Conservation (phyloP, 2,888 invertebrate genomes). For the Sericinus montela region DNA sequence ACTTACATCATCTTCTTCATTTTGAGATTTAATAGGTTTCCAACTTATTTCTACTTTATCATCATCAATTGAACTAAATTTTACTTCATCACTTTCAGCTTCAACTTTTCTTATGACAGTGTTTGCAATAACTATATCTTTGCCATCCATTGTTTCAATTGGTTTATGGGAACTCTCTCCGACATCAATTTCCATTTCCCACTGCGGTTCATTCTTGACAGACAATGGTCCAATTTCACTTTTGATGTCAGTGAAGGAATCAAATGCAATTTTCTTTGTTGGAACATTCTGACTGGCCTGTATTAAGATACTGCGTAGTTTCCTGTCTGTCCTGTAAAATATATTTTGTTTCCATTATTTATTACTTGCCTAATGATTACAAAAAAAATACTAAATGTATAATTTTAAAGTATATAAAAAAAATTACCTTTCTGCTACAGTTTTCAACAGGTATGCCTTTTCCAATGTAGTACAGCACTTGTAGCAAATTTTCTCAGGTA, state of each 20-base stretch:
- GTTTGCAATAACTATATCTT: constrained; percentile 67
- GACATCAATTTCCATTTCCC: constrained; percentile 68
- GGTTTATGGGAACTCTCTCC: constrained; percentile 35
- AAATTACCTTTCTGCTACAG: constrained; percentile 66
- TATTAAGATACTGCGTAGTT: constrained; percentile 50
- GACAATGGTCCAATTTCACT: constrained; percentile 65
- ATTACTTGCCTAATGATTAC: too few species aligned
- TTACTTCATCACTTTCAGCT: constrained; percentile 34
- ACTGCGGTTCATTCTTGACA: constrained; percentile 63
- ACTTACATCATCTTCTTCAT: constrained; percentile 49
- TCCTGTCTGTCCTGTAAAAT: constrained; percentile 55
- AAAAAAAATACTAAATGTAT: too few species aligned
- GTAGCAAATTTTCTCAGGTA: constrained; percentile 67
- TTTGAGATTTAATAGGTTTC: constrained; percentile 37
- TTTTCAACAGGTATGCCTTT: constrained; percentile 69
- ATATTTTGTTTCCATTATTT: too few species aligned
- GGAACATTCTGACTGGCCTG: constrained; percentile 43
- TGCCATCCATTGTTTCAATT: constrained; percentile 51
- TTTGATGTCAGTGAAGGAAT: constrained; percentile 70
- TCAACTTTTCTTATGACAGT: constrained; percentile 72
- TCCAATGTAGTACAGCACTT: constrained; percentile 68
- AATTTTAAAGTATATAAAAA: background rate
- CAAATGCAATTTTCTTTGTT: constrained; percentile 70
- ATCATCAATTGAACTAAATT: constrained; percentile 27
- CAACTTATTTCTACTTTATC: constrained; percentile 50